Percentiles rank a stretch among this genome's conserved stretches.
Conservation (phyloP, 1,140 invertebrate genomes). For the Bombus pascuorum region DNA sequence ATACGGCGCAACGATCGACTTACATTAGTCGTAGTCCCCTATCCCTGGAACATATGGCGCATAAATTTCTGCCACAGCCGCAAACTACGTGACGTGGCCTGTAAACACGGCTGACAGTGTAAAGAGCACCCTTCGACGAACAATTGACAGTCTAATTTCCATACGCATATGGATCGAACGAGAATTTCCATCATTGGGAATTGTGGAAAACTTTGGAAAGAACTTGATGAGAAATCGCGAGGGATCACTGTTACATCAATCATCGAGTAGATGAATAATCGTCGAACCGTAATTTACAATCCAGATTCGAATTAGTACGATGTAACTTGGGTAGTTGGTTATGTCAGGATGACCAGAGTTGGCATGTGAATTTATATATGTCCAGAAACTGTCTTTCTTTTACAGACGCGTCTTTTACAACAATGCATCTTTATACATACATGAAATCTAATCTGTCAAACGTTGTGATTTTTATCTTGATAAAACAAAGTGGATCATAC, state of each 20-base stretch:
- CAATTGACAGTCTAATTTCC: not conserved
- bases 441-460: no score
- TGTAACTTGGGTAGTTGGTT: no score
- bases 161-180: not conserved
- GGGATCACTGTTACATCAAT: not conserved
- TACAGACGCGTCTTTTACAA: no score
- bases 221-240: not conserved
- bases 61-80: conserved; percentile 47
- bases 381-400: no score
- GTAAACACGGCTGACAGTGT: conserved; percentile 41
- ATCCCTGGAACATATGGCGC: conserved; percentile 29
- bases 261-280: no score
- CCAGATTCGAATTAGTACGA: not conserved
- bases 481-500: no score
- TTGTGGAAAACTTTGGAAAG: not conserved
- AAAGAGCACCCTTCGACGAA: not conserved
- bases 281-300: not conserved
- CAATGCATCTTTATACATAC: no score
- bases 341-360: no score
- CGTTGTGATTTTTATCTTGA: no score
- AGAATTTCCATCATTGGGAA: not conserved
- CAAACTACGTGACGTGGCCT: conserved; percentile 2
- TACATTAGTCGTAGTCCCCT: conserved; percentile 51
- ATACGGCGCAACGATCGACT: conserved; percentile 59
- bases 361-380: no score